Conservation (phyloP, 2,113 vertebrate genomes). For the Lophius piscatorius region DNA sequence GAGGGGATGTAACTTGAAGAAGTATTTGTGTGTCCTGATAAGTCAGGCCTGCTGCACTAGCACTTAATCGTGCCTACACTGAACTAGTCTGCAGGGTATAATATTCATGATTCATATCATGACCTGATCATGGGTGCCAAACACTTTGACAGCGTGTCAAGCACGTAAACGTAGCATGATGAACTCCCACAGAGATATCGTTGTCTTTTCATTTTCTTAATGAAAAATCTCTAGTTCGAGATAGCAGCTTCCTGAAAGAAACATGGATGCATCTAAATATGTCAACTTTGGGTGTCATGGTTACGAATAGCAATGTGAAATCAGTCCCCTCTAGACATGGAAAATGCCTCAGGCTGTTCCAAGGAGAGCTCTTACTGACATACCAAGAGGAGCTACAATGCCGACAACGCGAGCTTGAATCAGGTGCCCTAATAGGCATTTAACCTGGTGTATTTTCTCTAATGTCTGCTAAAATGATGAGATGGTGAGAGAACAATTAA, state of each 20-base stretch:
- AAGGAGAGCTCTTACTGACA: constrained; percentile 36
- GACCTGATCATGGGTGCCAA: constrained; percentile 38
- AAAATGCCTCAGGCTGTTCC: constrained; percentile 52
- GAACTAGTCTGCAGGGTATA: constrained; percentile 13
- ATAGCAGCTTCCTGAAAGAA: constrained; percentile 54
- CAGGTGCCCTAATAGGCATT: no score
- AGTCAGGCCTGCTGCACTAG: not conserved
- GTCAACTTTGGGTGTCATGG: constrained; percentile 42
- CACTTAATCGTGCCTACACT: not conserved
- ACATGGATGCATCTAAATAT: constrained; percentile 40
- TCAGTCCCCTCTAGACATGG: no score
- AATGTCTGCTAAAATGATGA: no score
- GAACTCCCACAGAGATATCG: constrained; percentile 57
- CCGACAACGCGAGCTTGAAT: no score
- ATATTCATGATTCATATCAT: constrained; percentile 54
- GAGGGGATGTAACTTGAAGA: no score
- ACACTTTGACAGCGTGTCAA: constrained; percentile 47
- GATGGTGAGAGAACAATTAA: no score
- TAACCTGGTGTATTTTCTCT: no score
- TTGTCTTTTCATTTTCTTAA: constrained; percentile 47
- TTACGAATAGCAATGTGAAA: constrained; percentile 30
- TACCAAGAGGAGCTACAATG: constrained; percentile 35
- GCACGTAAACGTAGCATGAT: constrained; percentile 43
- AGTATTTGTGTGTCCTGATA: no score
- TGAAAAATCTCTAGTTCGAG: constrained; percentile 19